Evolutionary conservation across 2,797 vertebrate genomes (phyloP), one percentile per base, ranked within the genome.

Genomic region (Loris lydekkerianus): DNA sequence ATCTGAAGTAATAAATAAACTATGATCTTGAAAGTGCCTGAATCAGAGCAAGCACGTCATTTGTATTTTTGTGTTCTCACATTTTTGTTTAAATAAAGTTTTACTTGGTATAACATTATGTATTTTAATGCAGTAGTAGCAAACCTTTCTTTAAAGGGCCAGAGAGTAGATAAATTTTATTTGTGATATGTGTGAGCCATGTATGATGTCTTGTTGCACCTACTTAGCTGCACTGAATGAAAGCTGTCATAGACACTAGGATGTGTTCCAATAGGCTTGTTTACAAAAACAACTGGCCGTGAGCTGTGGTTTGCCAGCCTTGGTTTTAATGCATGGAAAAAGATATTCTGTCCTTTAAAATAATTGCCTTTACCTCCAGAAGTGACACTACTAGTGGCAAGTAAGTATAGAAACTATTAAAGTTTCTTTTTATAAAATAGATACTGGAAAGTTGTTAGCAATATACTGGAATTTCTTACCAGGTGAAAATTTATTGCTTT

Each of bases 21-120:
- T 99, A 99, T 99, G 99, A 99, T 99, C 99, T 99, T 99, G 99
- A 99, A 99, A 99, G 99, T 99, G 99, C 99, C 99, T 99, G 99
- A 99, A 99, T 99, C 98, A 98, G 98, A 98, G 94, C 96, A 98
- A 98, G 97, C 96, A 97, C 98, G 97, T 98, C 89, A 98, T 98
- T 98, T 97, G 97, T 98, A 93, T 91, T 97, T 98, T 97, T 98
- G 96, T 97, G 91, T 98, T 97, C 88, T 75, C 92, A 53, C 60
- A 29, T 95, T 93, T 96, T 97, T 73, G 95, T 97, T 96, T 49
- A 97, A 92, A 73, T 80, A 49, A 97, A 96, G 94, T 95, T 97
- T 97, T 97, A 94, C 89, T 97, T 97, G 46, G 15, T 93, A 18
- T 61, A 53, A 31, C 9, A 31, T 69, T 25, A 34, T 78, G 70